phyloP scores from a whole-genome alignment of 2,797 vertebrate species.

The Eurystomus glaucurus region DNA sequence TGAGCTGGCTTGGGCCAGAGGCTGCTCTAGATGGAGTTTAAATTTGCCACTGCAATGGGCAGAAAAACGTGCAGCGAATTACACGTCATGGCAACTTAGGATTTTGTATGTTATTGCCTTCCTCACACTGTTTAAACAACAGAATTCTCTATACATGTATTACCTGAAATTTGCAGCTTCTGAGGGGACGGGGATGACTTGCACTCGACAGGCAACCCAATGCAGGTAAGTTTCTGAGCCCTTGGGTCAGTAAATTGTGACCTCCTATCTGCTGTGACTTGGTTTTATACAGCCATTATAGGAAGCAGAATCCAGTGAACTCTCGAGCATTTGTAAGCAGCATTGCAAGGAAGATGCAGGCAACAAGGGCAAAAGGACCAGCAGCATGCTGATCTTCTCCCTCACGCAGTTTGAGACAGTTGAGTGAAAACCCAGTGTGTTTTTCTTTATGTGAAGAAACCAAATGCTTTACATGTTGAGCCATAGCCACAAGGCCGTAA shows the following conservation, averaged over 20 bases:
- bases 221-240: neutral
- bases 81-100: neutral
- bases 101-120: neutral
- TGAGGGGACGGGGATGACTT: neutral
- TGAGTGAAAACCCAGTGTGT: neutral
- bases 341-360: neutral
- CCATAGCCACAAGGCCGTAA: neutral
- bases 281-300: neutral
- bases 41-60: neutral
- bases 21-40: neutral
- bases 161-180: neutral
- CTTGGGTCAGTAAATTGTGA: neutral
- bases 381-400: neutral
- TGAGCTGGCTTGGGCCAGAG: neutral
- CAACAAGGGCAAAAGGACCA: neutral
- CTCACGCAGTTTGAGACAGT: rapidly evolving
- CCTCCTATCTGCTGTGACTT: neutral
- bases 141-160: neutral
- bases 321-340: neutral
- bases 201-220: neutral
- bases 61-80: neutral
- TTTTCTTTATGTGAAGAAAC: neutral
- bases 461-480: neutral
- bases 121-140: neutral
- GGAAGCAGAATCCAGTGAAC: neutral